These are phyloP conservation scores for Thermophis baileyi DNA, from an alignment of 2,113 vertebrate genomes.

Conservation along the genomic window DNA sequence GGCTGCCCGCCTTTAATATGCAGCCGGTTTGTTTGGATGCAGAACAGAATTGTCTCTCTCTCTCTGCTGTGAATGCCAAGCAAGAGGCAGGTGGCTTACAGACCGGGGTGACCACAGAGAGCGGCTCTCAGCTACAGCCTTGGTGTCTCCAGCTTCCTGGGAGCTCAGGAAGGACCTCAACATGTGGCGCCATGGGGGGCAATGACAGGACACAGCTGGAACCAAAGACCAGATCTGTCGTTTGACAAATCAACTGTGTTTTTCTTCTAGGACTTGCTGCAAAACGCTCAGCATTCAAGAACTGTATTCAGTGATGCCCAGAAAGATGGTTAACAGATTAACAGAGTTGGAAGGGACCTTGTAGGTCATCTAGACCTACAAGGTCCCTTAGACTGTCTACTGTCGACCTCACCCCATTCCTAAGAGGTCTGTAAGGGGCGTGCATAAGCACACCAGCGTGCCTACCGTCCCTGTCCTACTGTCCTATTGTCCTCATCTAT, in stretches of 20 bases:
- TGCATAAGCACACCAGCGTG: too few relatives aligned
- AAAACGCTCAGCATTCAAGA: neutral
- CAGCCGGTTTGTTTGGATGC: neutral
- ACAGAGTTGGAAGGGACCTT: too few relatives aligned
- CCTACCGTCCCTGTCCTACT: too few relatives aligned
- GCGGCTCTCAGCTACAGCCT: neutral
- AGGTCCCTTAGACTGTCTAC: too few relatives aligned
- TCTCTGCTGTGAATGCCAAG: neutral
- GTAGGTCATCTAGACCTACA: too few relatives aligned
- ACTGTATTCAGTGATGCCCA: neutral
- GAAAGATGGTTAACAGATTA: neutral
- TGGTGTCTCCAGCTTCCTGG: neutral
- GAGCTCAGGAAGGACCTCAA: neutral
- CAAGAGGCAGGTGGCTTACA: neutral
- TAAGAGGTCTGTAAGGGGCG: too few relatives aligned
- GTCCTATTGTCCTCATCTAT: too few relatives aligned
- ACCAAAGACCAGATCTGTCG: neutral
- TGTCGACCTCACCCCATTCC: too few relatives aligned
- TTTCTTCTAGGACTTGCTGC: neutral
- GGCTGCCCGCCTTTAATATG: neutral
- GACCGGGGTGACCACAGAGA: neutral
- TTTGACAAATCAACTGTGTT: neutral
- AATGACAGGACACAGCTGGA: neutral
- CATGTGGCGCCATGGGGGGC: neutral
- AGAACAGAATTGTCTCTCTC: neutral